Percentiles rank a stretch among this genome's conserved stretches.
Conservation (phyloP, 2,888 invertebrate genomes). For the Catocala nupta region DNA sequence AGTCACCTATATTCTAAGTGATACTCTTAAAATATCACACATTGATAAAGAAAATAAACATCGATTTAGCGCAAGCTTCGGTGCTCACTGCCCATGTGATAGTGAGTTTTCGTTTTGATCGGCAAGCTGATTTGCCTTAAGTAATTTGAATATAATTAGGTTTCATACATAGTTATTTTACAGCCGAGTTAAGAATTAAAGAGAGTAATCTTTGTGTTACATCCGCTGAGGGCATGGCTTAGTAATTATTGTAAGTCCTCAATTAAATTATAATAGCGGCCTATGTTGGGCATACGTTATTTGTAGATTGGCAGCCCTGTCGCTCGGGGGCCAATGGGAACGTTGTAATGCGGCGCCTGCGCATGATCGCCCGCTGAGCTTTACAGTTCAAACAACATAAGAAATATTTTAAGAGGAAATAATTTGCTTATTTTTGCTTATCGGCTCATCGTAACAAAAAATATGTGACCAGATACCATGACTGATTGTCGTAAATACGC, state of each 20-base stretch:
- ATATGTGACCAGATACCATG: constrained; percentile 23
- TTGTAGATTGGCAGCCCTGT: constrained; percentile 82
- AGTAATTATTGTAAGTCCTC: constrained; percentile 71
- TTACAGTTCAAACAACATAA: constrained; percentile 68
- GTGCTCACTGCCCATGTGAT: constrained; percentile 7
- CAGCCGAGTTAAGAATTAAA: constrained; percentile 37
- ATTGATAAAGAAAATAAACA: constrained; percentile 43
- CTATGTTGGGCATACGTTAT: constrained; percentile 70
- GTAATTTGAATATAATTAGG: constrained; percentile 55
- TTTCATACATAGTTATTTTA: constrained; percentile 45
- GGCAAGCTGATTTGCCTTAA: constrained; percentile 26
- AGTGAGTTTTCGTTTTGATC: constrained; percentile 26
- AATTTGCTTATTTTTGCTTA: constrained; percentile 53
- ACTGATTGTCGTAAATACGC: constrained; percentile 11
- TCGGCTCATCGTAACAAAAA: constrained; percentile 28
- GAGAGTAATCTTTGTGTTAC: constrained; percentile 61
- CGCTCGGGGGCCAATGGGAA: constrained; percentile 79
- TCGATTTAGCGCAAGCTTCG: constrained; percentile 19
- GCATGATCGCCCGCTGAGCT: constrained; percentile 79
- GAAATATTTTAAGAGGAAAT: constrained; percentile 55
- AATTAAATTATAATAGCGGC: constrained; percentile 80
- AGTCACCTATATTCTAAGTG: constrained; percentile 65
- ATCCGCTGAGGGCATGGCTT: constrained; percentile 60
- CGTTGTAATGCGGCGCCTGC: constrained; percentile 82
- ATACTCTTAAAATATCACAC: constrained; percentile 43